Base-by-base conservation (phyloP, 2,888 invertebrate genomes). In the Diplolepis rosae region DNA sequence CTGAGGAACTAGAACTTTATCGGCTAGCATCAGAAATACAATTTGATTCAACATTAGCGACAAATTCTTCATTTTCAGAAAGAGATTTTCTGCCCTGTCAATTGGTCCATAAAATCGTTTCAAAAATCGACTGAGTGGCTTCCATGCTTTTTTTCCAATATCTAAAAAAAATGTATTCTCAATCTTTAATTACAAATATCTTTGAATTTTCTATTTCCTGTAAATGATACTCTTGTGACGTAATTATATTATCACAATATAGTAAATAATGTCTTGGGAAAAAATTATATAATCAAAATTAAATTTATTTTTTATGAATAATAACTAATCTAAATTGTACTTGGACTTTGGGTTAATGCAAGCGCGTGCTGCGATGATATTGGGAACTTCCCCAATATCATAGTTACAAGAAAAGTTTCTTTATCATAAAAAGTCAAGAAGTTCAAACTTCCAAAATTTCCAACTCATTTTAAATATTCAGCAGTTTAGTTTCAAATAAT, bases 1-100 rank as follows among this genome's bases (percentile, higher is more conserved):
- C 81, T 90, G 66, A 80, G 86, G 79, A 89, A 92, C 90, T 32
- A 95, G 89, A 32, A 93, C 90, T 27, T 92, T 90, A 83, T 95
- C 94, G 84, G 94, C 94, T 68, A 94, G 91, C 78, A 93, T 92
- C 89, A 95, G 93, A 89, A 95, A 93, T 76, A 94, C 90, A 85
- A 94, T 89, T 93, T 94, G 94, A 83, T 93, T 92, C 42, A 92
- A 90, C 91, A 94, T 92, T 72, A 92, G 92, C 66, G 93, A 93
- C 13, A 94, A 90, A 80, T 94, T 94, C 71, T 91, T 91, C 93
- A 94, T 93, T 81, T 92, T 92, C 82, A 94, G 89, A 83, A 93
- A 93, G 24, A 92, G 86, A 73, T 89, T 90, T 85, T 94, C 94
- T 56, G 92, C 92, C 72, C 92, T 91, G 71, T 93, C 93, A 28